phyloP scores from a whole-genome alignment of 2,888 invertebrate genomes.

The Gymnosoma rotundatum region DNA sequence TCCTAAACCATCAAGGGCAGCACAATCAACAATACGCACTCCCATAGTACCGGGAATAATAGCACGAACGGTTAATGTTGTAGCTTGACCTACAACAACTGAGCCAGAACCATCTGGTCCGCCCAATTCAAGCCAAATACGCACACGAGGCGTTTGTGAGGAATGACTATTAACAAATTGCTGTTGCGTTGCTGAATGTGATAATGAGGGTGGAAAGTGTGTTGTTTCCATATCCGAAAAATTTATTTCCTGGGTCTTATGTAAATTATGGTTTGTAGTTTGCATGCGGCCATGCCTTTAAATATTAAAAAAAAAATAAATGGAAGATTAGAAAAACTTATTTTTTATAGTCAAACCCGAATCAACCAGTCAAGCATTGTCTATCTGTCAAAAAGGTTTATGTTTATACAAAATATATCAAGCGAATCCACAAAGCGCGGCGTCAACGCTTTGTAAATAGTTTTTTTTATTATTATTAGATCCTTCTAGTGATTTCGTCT shows the following conservation, averaged over 20 bases:
- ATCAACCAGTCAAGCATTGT: no score
- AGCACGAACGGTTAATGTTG: constrained; percentile 84
- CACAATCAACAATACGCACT: constrained; percentile 89
- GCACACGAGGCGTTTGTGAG: constrained; percentile 83
- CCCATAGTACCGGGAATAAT: constrained; percentile 86
- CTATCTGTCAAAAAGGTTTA: no score
- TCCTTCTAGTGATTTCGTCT: no score
- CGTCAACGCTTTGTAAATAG: no score
- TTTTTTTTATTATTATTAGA: no score
- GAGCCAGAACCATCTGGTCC: constrained; percentile 83
- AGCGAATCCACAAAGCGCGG: no score
- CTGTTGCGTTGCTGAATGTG: neutral
- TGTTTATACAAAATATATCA: no score
- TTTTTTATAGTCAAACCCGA: neutral
- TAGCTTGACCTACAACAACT: constrained; percentile 89
- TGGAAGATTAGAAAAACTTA: neutral
- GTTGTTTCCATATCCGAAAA: constrained; percentile 51
- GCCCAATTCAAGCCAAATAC: constrained; percentile 89
- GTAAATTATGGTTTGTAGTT: constrained; percentile 42
- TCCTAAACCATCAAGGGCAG: constrained; percentile 90
- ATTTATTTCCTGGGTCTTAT: constrained; percentile 42
- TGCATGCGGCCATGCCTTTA: constrained; percentile 67
- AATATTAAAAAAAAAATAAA: neutral
- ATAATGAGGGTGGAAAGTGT: constrained; percentile 20
- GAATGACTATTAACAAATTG: constrained; percentile 52